A percentile compares a stretch with the other conserved stretches of the same genome.
phyloP scores from a whole-genome alignment of 1,140 invertebrate species.

The Neotoxoptera formosana region DNA sequence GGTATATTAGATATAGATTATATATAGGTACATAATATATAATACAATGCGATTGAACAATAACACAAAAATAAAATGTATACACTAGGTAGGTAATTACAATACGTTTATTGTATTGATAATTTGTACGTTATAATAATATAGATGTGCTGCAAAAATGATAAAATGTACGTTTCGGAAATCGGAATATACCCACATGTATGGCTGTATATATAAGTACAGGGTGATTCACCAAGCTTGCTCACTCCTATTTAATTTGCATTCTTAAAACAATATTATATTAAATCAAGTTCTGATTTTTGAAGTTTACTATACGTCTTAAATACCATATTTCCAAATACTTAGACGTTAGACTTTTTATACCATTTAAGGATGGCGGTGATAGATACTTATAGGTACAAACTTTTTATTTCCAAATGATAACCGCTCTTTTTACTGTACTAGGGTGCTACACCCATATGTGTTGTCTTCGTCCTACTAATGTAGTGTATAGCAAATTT shows the following conservation, averaged over 20 bases:
- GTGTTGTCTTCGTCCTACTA: no score
- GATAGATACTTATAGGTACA: no score
- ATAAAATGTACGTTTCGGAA: neutral
- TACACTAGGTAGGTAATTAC: neutral
- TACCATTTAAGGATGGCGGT: no score
- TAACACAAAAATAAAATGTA: neutral
- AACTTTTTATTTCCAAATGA: no score
- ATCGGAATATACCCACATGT: neutral
- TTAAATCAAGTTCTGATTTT: no score
- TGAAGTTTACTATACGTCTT: no score
- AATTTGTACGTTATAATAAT: neutral
- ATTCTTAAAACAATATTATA: neutral
- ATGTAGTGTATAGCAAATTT: no score
- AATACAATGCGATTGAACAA: neutral
- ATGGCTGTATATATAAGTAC: neutral
- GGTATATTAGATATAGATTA: neutral
- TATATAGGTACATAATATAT: no score
- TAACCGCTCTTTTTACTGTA: no score
- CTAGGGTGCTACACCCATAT: no score
- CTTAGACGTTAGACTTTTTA: no score
- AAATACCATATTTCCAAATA: no score
- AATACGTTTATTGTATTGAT: neutral
- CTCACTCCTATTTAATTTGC: neutral
- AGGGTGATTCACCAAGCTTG: neutral
- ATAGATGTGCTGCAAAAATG: neutral